Base-by-base conservation (phyloP, 2,888 invertebrate genomes). In the Dryomyza anilis region DNA sequence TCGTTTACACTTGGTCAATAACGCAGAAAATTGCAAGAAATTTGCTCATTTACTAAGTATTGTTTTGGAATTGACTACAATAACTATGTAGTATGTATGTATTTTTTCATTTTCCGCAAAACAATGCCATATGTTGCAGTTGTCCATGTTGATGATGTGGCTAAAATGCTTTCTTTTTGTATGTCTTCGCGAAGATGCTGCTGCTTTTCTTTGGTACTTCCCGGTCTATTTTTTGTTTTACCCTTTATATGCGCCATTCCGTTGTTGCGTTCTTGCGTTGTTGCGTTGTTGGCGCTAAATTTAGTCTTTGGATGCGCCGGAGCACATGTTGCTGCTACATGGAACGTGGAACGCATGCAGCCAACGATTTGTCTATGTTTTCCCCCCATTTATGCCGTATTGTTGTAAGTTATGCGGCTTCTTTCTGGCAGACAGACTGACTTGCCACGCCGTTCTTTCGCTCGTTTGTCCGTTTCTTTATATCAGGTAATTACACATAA, bases 281-380 rank as follows among this genome's bases (percentile, higher is more conserved):
- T n/a, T n/a, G n/a, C 50, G 8, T n/a, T n/a, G 8, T 25, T 23
- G 23, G 50, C 5, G 50, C 50, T 50, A 50, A 50, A 25, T 50
- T 50, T 50, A 50, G 50, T 14, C 50, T 25, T 14, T 25, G n/a
- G 50, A 50, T 50, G 27, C 50, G 23, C 50, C n/a, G n/a, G 14
- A 50, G 27, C 50, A 50, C 50, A 50, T 50, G 50, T 50, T 50
- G 50, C 50, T 50, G 23, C 25, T 14, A 25, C 14, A 23, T 23
- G 50, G n/a, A n/a, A n/a, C 50, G 12, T 50, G 14, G 14, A 10
- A 25, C 25, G 50, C 50, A 27, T 50, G 23, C 50, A 21, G 25
- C 10, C 27, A 25, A 25, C 25, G 23, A 25, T 23, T 50, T 25
- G 23, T 23, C 25, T 50, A n/a, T 25, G 23, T n/a, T 21, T 48